Base-by-base conservation (phyloP, 1,140 invertebrate genomes). In the Coelopa frigida region DNA sequence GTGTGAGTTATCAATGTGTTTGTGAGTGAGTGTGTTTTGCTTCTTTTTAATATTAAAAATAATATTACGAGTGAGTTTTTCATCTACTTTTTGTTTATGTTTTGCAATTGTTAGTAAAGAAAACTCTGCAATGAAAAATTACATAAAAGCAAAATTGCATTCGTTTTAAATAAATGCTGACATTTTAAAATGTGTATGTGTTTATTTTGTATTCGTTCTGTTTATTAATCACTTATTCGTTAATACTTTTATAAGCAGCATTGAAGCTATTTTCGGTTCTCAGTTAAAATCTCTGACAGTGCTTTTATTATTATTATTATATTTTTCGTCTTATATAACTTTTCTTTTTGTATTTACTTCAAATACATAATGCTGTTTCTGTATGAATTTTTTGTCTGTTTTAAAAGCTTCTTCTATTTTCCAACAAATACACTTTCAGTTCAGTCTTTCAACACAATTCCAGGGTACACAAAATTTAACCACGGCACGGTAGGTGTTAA, bases 101-200 rank as follows among this genome's bases (percentile, higher is more conserved):
- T 38, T 20, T 22, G 24, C 22, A 22, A 23, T 22, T 38, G 24
- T 38, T 38, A 22, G 36, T 5, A 38, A 38, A 38, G n/a, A n/a
- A 22, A 38, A 38, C 24, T 22, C 15, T n/a, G 24, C n/a, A n/a
- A n/a, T n/a, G 24, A 20, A 20, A 14, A 21, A 11, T 21, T 38
- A 21, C 24, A 38, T 38, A 38, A 38, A 36, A 21, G 17, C 20
- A 38, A 21, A 22, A 22, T 2, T 35, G 15, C 12, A 38, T 37
- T 37, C 35, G 24, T 38, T 21, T 38, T 38, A 23, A 22, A 38
- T 38, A 38, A 38, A 38, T 38, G 24, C 24, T 22, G 22, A 38
- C 11, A 22, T 10, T 21, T 37, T 37, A 15, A 15, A 22, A 22
- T 22, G n/a, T 22, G 5, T 21, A 22, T 38, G 14, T 10, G 22